Evolutionary conservation across 2,797 vertebrate genomes (phyloP), one percentile per base, ranked within the genome.

Genomic region (Aplochiton taeniatus): DNA sequence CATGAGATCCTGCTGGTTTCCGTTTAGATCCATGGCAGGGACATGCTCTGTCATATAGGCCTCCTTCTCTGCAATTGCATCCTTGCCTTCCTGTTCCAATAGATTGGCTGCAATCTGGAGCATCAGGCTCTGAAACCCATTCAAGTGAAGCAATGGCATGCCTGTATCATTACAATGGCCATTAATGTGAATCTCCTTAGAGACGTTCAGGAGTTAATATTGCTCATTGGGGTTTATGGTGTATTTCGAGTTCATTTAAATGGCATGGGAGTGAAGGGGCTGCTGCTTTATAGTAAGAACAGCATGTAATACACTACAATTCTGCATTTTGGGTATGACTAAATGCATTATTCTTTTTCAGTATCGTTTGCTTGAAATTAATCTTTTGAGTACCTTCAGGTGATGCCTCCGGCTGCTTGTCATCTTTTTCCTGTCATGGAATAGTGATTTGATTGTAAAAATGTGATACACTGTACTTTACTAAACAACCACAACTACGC

Each of bases 321-420:
- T 31, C 31, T 31, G 6, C 31, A 31, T 31, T 31, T 31, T 31
- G 31, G 31, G 31, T 3, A 31, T 3, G 31, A 31, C 6, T 31
- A 31, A 31, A 31, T 31, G 31, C 6, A 31, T 31, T 31, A 31
- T 31, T 31, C 31, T 31, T 31, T 31, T 31, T 31, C 31, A 31
- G 31, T 31, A 3, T 31, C 31, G 2, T 31, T 31, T 31, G 31
- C 31, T 6, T 31, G 31, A 31, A 31, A 31, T 31, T 2, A 2
- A 31, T 31, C 17, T n/a, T 4, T 16, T 1, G 14, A 50, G 46
- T 78, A 83, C 83, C 83, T 85, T 85, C 74, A 95, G 87, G 81
- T 94, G 90, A 76, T 92, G 92, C 77, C 90, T 87, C 49, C 94
- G 93, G 82, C 90, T 91, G 64, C 90, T 92, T 64, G 92, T 88